A percentile compares a stretch with the other conserved stretches of the same genome.
phyloP scores from a whole-genome alignment of 2,797 vertebrate genomes.

The Squalus acanthias region DNA sequence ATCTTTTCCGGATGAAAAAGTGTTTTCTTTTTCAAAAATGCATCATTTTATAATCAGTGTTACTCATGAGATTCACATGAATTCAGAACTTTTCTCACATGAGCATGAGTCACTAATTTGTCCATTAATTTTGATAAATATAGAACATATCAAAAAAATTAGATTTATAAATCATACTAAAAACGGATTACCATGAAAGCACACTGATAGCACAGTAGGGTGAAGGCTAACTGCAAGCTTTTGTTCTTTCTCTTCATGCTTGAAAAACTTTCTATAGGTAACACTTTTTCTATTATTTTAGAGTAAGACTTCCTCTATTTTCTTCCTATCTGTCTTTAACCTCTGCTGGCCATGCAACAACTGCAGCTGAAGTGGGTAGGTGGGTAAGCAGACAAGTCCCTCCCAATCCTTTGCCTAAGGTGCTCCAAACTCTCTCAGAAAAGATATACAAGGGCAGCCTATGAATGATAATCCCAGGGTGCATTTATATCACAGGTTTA shows the following conservation, averaged over 20 bases:
- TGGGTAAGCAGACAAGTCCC: neutral
- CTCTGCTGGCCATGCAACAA: neutral
- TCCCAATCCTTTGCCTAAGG: neutral
- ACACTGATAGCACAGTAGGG: neutral
- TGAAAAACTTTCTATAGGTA: neutral
- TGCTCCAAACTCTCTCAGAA: neutral
- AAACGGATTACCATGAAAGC: neutral
- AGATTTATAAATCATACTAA: neutral
- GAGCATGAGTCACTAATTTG: neutral
- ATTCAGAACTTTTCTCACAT: neutral
- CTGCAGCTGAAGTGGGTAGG: neutral
- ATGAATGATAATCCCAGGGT: neutral
- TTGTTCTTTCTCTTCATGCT: neutral
- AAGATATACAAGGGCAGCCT: neutral
- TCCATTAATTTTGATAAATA: conserved; percentile 19
- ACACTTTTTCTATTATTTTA: neutral
- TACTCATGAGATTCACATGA: neutral
- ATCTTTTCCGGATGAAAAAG: conserved; percentile 15
- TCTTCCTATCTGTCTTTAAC: neutral
- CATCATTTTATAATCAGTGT: neutral
- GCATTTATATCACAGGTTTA: neutral
- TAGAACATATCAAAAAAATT: neutral
- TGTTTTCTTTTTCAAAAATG: conserved; percentile 4
- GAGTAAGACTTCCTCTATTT: neutral
- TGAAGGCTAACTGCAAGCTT: neutral